Percentiles rank a stretch among this genome's conserved stretches.
phyloP scores from a whole-genome alignment of 2,113 vertebrate genomes.

The Hiodon tergisus region DNA sequence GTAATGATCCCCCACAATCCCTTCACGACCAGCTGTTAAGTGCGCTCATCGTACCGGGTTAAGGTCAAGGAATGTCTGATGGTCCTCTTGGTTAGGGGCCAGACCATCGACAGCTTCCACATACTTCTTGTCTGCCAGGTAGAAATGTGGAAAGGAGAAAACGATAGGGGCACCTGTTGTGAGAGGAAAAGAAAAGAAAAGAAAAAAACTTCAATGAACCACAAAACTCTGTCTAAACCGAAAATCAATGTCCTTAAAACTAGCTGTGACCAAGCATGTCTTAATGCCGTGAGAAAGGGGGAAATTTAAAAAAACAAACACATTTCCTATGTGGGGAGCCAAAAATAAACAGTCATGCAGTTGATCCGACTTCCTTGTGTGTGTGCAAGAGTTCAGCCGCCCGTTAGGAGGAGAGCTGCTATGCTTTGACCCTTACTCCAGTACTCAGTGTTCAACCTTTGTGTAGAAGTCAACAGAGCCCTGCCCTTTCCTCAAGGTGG shows the following conservation, averaged over 20 bases:
- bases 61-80: constrained; percentile 89
- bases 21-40: not conserved
- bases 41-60: constrained; percentile 71
- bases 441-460: not conserved
- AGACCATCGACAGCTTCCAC: constrained; percentile 68
- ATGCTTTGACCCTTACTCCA: not conserved
- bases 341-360: too few relatives aligned
- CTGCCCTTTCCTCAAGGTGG: too few relatives aligned
- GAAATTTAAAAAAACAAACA: too few relatives aligned
- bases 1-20: too few relatives aligned
- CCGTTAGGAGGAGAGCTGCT: not conserved
- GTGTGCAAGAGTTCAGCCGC: not conserved
- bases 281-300: not conserved
- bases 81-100: constrained; percentile 70
- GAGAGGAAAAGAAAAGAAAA: not conserved
- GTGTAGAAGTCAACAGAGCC: too few relatives aligned
- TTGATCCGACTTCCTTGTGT: too few relatives aligned
- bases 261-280: not conserved
- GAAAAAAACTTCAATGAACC: not conserved
- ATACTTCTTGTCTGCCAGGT: constrained; percentile 75
- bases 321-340: not conserved
- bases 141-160: constrained; percentile 90
- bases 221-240: not conserved
- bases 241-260: not conserved
- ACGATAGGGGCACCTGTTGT: constrained; percentile 81